These are phyloP conservation scores for Hydropsyche betteni DNA, from an alignment of 2,888 invertebrate genomes.

Conservation along the genomic window DNA sequence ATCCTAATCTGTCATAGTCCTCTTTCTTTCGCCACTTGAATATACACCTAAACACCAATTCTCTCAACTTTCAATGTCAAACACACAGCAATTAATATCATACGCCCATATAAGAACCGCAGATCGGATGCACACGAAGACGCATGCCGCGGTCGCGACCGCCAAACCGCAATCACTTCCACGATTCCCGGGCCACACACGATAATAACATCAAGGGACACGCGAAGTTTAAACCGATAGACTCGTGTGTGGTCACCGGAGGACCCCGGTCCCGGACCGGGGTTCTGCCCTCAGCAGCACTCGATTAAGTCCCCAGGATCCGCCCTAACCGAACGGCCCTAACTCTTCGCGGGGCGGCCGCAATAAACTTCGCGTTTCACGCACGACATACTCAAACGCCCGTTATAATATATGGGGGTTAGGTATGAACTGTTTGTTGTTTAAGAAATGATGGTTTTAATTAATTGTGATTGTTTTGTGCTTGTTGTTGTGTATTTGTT, in stretches of 20 bases:
- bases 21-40: too few relatives aligned
- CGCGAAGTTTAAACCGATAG: constrained; percentile 35
- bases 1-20: too few relatives aligned
- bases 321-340: too few relatives aligned
- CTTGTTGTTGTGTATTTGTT: too few relatives aligned
- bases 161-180: constrained; percentile 24
- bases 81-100: too few relatives aligned
- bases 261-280: constrained; percentile 3
- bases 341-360: constrained; percentile 10
- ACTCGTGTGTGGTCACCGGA: constrained; percentile 37
- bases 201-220: constrained; percentile 38
- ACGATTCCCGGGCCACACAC: background rate
- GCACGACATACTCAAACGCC: background rate
- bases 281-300: background rate
- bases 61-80: too few relatives aligned
- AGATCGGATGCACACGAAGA: constrained; percentile 15
- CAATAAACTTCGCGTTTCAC: constrained; percentile 18
- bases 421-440: too few relatives aligned
- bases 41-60: too few relatives aligned
- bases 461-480: too few relatives aligned
- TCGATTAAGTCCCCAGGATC: constrained; percentile 2
- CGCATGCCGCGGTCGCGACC: background rate
- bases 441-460: too few relatives aligned
- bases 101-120: too few relatives aligned
- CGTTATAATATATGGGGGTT: too few relatives aligned